Percentiles rank a stretch among this genome's conserved stretches.
phyloP scores from a whole-genome alignment of 1,140 invertebrate species.

The Grapholita molesta region DNA sequence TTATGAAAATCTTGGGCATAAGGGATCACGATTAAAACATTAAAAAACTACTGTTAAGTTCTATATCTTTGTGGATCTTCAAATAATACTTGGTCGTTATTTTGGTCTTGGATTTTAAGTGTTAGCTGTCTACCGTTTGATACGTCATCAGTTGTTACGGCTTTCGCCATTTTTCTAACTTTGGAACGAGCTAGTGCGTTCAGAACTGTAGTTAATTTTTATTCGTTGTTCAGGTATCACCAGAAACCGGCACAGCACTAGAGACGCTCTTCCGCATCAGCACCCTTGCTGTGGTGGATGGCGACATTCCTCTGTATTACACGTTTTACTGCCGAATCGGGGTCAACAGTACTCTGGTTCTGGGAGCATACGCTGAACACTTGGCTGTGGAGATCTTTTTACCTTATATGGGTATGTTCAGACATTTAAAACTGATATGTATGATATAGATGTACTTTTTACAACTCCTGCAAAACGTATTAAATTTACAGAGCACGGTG shows the following conservation, averaged over 20 bases:
- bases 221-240: slow-evolving; percentile 31
- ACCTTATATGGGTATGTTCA: slow-evolving; percentile 34
- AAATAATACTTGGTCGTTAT: no score
- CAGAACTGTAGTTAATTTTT: not conserved
- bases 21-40: no score
- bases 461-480: not conserved
- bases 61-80: no score
- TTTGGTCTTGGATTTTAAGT: no score
- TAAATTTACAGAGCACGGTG: slow-evolving; percentile 26
- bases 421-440: not conserved
- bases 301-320: slow-evolving; percentile 30
- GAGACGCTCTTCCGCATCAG: slow-evolving; percentile 44
- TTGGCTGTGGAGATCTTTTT: slow-evolving; percentile 34
- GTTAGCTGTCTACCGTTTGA: no score
- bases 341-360: slow-evolving; percentile 21
- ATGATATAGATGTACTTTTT: not conserved
- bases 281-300: slow-evolving; percentile 26
- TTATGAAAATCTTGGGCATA: no score
- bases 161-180: no score
- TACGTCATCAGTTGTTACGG: no score
- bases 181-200: no score
- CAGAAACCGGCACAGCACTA: slow-evolving; percentile 34
- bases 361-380: slow-evolving; percentile 29
- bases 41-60: no score
- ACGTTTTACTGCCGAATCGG: slow-evolving; percentile 33